phyloP scores from a whole-genome alignment of 2,113 vertebrate genomes.

The Leptocoma aspasia region DNA sequence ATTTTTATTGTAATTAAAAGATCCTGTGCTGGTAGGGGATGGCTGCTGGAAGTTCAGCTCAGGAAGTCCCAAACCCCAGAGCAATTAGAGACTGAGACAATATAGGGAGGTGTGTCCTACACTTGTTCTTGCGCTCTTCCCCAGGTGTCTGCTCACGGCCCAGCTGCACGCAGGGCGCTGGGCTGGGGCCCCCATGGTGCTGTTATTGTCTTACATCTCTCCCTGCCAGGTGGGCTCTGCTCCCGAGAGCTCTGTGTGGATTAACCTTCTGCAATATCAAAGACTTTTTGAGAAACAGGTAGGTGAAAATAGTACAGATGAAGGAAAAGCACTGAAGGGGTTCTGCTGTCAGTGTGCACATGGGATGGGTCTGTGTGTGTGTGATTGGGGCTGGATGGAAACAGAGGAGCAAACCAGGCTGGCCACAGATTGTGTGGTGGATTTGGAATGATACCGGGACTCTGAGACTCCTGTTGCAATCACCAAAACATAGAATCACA shows the following conservation, averaged over 20 bases:
- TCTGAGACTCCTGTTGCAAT: neutral
- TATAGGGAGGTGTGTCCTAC: neutral
- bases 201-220: neutral
- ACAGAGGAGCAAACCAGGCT: neutral
- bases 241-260: fast-evolving
- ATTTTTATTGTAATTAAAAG: neutral
- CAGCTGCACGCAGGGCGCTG: neutral
- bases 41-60: neutral
- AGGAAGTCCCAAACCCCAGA: neutral
- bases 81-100: neutral
- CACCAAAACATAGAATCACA: neutral
- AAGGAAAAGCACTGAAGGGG: neutral
- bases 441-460: neutral
- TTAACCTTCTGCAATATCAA: neutral
- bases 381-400: neutral
- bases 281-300: neutral
- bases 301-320: neutral
- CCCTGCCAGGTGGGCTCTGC: neutral
- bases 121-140: neutral
- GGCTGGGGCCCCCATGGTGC: neutral
- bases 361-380: neutral
- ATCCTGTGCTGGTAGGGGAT: neutral
- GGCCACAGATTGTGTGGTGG: fast-evolving
- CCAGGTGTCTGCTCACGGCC: neutral
- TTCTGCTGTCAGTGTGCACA: neutral